Base-by-base conservation (phyloP, 2,888 invertebrate species). In the Sarcophaga variegata region DNA sequence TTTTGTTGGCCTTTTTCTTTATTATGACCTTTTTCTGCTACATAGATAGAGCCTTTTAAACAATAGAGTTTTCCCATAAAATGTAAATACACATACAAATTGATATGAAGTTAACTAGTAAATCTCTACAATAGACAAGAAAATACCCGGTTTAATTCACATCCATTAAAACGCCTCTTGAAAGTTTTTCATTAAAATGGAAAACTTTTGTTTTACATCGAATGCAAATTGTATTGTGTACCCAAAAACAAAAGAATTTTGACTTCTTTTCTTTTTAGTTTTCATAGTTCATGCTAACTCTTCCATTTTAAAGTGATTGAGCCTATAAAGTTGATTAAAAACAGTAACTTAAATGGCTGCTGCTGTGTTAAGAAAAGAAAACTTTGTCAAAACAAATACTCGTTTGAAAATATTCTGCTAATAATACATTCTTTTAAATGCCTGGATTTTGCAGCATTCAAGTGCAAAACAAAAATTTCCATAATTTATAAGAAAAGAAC, bases 81-180 rank as follows among this genome's bases (percentile, higher is more conserved):
- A 74, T 60, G 27, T 22, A 74, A 54, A 49, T 27, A 62, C 47
- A 2, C 8, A 49, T 62, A 69, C 27, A 22, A 69, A 75, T 49
- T 63, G 75, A 62, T 49, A 74, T 22, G 70, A 80, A 54, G 37
- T 71, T 71, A 63, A 37, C 8, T 14, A 70, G 76, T 64, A 64
- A 74, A 75, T 54, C 27, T 59, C 47, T 27, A 12, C 22, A 75
- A 79, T 69, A 64, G 75, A 75, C 47, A 70, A 47, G 45, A 59
- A 70, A 83, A 75, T 79, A n/a, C 71, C n/a, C 14, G 2, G 69
- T 37, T 75, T 72, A 71, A 59, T 45, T 45, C 47, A 80, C 54
- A 76, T 5, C 72, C 76, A 77, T 81, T 81, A 85, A 72, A 62
- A 81, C 74, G 81, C 72, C 84, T 72, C 76, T 69, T 81, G 72